Evolutionary conservation across 2,113 vertebrate species (phyloP), one percentile per base, ranked within the genome.

Genomic region (Phalacrocorax brasilianus): DNA sequence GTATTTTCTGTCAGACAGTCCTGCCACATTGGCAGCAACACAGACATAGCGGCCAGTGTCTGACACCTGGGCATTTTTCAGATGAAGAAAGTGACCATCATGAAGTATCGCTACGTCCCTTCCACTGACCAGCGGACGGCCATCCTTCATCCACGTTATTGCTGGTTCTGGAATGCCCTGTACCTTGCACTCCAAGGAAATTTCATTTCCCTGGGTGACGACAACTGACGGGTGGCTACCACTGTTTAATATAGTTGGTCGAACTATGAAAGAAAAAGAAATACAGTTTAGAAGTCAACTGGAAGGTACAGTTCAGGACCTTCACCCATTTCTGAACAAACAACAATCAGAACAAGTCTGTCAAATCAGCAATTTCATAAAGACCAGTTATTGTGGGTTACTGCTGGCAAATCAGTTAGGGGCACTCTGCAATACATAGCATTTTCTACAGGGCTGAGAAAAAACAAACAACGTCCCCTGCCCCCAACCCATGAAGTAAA

Each of bases 41-140:
- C 99, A 99, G 71, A 98, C 98, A 71, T 99, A 99, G 80, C 98
- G 99, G 26, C 99, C 99, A 0, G 98, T 99, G 97, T 99, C 98
- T 3, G 98, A 98, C 73, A 99, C 95, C 24, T 97, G 98, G 28
- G 98, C 90, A 0, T 97, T 98, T 91, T 97, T 98, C 92, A 99
- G 97, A 61, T 97, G 98, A 87, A 99, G 96, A 28, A 98, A 61
- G 17, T 53, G 97, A 11, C 99, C 99, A 12, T 98, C 98, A 1
- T 96, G 98, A 62, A 98, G 92, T 74, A 99, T 91, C 6, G 85
- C 97, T 13, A 97, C 47, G 5, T 97, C 98, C 15, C 91, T 94
- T 33, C 97, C 97, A 8, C 94, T 91, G 11, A 70, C 78, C 91
- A 99, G 89, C 0, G 98, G 98, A 19, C 52, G 98, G 3, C 99